These are phyloP conservation scores for Cavia porcellus DNA, from an alignment of 2,113 vertebrate genomes.

Conservation along the genomic window DNA sequence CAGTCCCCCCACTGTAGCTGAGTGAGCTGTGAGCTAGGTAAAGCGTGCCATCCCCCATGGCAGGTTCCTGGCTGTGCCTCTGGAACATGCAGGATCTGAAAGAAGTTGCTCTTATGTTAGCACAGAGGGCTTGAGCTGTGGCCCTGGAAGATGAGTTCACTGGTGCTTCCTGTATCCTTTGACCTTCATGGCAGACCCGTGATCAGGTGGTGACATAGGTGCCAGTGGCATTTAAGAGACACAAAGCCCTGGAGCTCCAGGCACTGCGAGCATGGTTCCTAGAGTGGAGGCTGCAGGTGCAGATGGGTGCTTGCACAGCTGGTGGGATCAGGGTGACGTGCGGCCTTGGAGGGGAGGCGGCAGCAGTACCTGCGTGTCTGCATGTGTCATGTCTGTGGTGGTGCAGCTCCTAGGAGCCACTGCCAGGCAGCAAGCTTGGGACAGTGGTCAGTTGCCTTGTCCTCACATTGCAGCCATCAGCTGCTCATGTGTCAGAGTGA, in stretches of 20 bases:
- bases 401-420: background rate
- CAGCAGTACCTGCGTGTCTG: rapidly evolving
- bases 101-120: background rate
- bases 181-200: background rate
- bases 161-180: rapidly evolving
- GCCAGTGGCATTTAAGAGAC: background rate
- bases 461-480: background rate
- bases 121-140: rapidly evolving
- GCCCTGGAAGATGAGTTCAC: background rate
- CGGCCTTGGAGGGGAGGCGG: background rate
- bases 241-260: background rate
- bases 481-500: background rate
- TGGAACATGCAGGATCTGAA: background rate
- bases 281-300: background rate
- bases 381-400: background rate
- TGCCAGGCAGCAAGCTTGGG: background rate
- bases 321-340: rapidly evolving
- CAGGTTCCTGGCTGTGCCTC: background rate
- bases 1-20: background rate
- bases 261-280: background rate
- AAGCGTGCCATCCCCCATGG: rapidly evolving
- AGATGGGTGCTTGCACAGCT: background rate
- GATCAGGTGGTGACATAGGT: background rate
- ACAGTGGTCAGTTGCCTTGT: too few species aligned
- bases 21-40: background rate